Base-by-base conservation (phyloP, 1,140 invertebrate genomes). In the Steinernema feltiae region DNA sequence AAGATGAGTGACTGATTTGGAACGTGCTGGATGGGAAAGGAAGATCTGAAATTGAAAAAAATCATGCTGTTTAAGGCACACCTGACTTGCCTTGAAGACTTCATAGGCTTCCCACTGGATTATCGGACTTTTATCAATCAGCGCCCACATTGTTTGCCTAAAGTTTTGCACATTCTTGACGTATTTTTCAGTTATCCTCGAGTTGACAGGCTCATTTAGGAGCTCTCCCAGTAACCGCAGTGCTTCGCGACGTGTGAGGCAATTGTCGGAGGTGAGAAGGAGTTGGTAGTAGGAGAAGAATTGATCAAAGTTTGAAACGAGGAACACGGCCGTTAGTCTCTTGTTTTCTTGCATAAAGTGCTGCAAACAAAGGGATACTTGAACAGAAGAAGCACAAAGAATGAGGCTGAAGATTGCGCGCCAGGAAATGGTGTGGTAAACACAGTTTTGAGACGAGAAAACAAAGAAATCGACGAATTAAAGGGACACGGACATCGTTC, bases 211-310 rank as follows among this genome's bases (percentile, higher is more conserved):
- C 24, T 63, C 53, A 3, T 15, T 63, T n/a, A 63, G 24, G 3
- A 63, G 53, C 53, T 7, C 24, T 7, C 24, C 7, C 7, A 63
- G 15, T 81, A 89, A 87, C 86, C 98, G 98, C 69, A 99, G 90
- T 87, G 95, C 97, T 88, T 98, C 95, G 87, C 96, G 91, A 83
- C 94, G 91, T 12, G 90, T 97, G 41, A 98, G 95, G 89, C 98
- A 98, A 87, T 98, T 98, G 88, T 97, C 95, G 12, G 95, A 98
- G 90, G 97, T 96, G 72, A 98, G 90, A 83, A 98, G 90, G 83
- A 92, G 91, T 87, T 98, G 94, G 88, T 98, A 98, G 87, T 95
- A 92, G 27, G 79, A 91, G 88, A 98, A 98, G 82, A 99, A 94
- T 89, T 93, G 93, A 88, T 98, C 95, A 87, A 98, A 99, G 90